Evolutionary conservation across 2,797 vertebrate genomes (phyloP).

Genomic region (Phaenicophaeus curvirostris): DNA sequence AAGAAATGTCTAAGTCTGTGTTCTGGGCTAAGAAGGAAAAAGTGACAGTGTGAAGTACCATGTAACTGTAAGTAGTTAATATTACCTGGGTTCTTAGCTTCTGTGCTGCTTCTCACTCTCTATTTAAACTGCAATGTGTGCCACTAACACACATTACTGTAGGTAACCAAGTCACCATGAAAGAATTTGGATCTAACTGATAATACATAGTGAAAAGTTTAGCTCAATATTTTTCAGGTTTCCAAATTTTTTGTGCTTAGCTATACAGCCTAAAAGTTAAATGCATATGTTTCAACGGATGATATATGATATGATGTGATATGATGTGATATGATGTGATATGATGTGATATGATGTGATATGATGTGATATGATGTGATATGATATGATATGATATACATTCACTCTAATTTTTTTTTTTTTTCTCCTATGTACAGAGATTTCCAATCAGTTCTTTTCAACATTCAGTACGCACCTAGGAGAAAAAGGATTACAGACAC

Average conservation of each 20-base stretch:
- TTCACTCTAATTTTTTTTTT: background rate
- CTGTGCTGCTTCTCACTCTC: background rate
- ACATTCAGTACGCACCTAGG: background rate
- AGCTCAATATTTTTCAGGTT: background rate
- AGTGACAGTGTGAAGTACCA: background rate
- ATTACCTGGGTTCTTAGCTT: background rate
- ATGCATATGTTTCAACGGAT: background rate
- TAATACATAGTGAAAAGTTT: background rate
- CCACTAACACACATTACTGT: background rate
- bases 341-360: too few relatives aligned
- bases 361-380: too few relatives aligned
- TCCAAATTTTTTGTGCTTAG: background rate
- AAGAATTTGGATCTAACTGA: background rate
- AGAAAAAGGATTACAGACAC: background rate
- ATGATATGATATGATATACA: accelerated
- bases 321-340: accelerated
- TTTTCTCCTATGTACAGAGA: background rate
- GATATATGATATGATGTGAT: background rate
- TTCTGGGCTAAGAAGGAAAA: background rate
- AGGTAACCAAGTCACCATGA: background rate
- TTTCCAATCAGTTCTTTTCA: background rate
- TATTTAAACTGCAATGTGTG: background rate
- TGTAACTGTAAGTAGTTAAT: background rate
- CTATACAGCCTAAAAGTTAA: background rate
- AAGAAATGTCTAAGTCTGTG: background rate